phyloP scores from a whole-genome alignment of 2,797 vertebrate species.

The Mycteria americana region DNA sequence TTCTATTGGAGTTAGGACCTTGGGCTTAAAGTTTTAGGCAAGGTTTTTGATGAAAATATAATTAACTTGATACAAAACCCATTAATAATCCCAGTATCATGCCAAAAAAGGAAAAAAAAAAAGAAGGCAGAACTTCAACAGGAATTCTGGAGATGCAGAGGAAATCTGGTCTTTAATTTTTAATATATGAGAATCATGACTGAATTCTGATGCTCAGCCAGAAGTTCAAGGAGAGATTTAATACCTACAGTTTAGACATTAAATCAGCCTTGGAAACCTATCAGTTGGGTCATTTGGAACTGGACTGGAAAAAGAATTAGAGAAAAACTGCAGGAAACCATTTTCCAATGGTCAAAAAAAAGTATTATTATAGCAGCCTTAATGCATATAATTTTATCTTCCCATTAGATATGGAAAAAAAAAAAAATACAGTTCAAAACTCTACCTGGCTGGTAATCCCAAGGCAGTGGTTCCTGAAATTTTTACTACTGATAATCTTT shows the following conservation, averaged over 20 bases:
- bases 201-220: not conserved
- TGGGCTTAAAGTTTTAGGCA: not conserved
- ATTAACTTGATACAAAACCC: not conserved
- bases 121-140: not conserved
- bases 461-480: not conserved
- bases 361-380: not conserved
- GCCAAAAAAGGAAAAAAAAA: not conserved
- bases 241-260: not conserved
- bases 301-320: not conserved
- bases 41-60: not conserved
- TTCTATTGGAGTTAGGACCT: fast-evolving
- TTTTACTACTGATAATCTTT: not conserved
- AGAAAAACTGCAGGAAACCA: not conserved
- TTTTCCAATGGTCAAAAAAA: not conserved
- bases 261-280: not conserved
- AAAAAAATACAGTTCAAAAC: not conserved
- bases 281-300: not conserved
- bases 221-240: conserved; percentile 15
- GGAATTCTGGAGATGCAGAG: not conserved
- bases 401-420: not conserved
- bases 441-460: not conserved
- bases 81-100: not conserved
- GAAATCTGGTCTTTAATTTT: conserved; percentile 11
- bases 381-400: not conserved
- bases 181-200: not conserved